These are phyloP conservation scores for Dynastes hyllus DNA, from an alignment of 2,888 invertebrate genomes.

Conservation along the genomic window DNA sequence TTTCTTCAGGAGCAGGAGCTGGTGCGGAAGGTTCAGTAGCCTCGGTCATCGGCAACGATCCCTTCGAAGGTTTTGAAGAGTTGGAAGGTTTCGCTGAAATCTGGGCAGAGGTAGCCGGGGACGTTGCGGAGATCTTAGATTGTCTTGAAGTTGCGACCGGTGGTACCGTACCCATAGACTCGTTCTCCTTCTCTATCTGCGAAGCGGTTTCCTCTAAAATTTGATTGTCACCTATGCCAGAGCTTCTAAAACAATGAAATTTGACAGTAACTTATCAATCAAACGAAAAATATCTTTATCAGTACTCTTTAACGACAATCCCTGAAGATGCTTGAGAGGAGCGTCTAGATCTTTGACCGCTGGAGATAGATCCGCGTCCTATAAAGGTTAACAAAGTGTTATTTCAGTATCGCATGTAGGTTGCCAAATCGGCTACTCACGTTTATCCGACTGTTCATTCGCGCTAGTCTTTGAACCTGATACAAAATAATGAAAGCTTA, in stretches of 20 bases:
- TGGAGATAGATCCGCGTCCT: slow-evolving; percentile 17
- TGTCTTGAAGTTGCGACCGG: background rate
- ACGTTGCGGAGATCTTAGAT: too few relatives aligned
- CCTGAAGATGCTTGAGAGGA: slow-evolving; percentile 33
- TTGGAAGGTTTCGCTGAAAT: too few relatives aligned
- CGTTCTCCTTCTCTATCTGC: slow-evolving; percentile 36
- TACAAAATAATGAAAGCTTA: background rate
- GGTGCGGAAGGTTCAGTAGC: slow-evolving; percentile 14
- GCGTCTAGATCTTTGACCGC: slow-evolving; percentile 19
- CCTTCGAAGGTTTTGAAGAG: background rate
- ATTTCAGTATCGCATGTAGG: background rate
- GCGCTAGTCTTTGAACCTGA: background rate
- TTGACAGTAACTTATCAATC: background rate
- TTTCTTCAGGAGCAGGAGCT: slow-evolving; percentile 5
- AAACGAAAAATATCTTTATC: background rate
- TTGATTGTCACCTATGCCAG: background rate
- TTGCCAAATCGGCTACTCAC: slow-evolving; percentile 7
- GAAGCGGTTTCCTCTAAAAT: slow-evolving; percentile 51
- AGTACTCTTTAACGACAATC: background rate
- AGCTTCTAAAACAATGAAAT: slow-evolving; percentile 2
- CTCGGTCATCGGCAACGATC: background rate
- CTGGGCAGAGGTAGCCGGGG: too few relatives aligned
- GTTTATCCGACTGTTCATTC: slow-evolving; percentile 15
- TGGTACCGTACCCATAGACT: background rate
- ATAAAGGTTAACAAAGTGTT: background rate